Conservation (phyloP, 37 sponge, comb jelly and placozoan species). For the Crambe crambe region DNA sequence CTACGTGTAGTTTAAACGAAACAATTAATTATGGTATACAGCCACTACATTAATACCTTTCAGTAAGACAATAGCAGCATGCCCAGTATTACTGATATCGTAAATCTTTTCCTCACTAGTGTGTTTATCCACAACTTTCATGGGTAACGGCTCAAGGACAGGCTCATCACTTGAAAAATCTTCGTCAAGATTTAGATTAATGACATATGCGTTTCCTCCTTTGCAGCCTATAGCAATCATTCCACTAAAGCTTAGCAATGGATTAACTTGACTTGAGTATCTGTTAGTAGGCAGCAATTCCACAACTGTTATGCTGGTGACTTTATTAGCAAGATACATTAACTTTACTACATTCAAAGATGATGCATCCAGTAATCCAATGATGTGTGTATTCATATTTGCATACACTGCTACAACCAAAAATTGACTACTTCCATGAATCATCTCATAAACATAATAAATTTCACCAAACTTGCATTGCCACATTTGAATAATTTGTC, state of each 20-base stretch:
- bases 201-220: background rate
- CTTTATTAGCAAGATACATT: background rate
- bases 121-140: background rate
- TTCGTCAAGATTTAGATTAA: background rate
- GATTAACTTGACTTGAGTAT: background rate
- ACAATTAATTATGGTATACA: background rate
- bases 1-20: background rate
- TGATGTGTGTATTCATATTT: background rate
- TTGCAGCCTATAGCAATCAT: background rate
- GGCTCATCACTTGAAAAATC: background rate
- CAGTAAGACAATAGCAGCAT: background rate
- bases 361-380: background rate
- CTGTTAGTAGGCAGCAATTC: background rate
- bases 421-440: background rate
- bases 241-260: background rate
- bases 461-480: background rate
- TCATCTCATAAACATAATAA: background rate
- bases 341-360: background rate
- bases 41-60: too few species aligned
- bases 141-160: background rate
- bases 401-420: background rate
- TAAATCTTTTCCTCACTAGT: background rate
- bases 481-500: background rate
- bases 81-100: background rate
- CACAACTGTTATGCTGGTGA: background rate